These are phyloP conservation scores for Candoia aspera DNA, from an alignment of 2,113 vertebrate species.

Conservation along the genomic window DNA sequence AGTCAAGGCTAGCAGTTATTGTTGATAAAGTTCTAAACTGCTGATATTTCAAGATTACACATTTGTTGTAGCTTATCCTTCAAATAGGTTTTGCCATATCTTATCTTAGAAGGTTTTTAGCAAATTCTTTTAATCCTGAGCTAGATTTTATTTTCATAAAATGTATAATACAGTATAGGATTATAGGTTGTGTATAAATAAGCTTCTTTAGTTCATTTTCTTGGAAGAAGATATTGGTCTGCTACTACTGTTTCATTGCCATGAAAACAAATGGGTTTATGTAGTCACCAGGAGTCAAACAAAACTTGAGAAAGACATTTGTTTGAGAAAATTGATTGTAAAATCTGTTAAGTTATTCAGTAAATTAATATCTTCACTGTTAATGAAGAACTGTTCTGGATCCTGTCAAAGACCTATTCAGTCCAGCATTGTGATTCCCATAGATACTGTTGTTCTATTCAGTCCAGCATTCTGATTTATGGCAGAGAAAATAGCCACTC, in stretches of 20 bases:
- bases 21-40: neutral
- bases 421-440: neutral
- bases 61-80: neutral
- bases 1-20: neutral
- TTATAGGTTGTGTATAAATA: neutral
- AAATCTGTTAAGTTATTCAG: too few species aligned
- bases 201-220: neutral
- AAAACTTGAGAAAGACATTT: too few species aligned
- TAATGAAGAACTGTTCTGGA: neutral
- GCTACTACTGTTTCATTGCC: neutral
- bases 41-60: neutral
- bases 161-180: neutral
- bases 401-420: neutral
- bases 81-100: neutral
- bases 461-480: too few species aligned
- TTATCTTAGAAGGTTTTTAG: neutral
- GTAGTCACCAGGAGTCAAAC: too few species aligned
- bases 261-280: neutral
- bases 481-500: too few species aligned
- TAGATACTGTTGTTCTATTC: neutral
- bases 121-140: neutral
- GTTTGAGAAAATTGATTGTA: neutral
- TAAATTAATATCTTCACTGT: too few species aligned
- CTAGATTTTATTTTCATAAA: neutral
- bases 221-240: too few species aligned